phyloP scores from a whole-genome alignment of 2,888 invertebrate genomes.

The Elegia similella region DNA sequence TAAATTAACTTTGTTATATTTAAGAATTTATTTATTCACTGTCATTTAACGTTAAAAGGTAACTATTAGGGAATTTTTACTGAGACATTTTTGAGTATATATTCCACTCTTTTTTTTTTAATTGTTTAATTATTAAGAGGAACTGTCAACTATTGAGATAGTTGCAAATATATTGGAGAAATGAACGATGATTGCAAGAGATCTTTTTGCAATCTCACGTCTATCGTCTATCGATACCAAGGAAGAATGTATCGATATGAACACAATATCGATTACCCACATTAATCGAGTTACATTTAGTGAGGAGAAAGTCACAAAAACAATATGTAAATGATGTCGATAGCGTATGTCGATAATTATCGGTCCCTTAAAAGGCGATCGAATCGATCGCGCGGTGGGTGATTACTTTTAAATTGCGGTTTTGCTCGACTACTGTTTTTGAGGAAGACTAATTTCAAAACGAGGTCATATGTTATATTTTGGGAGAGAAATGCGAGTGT shows the following conservation, averaged over 20 bases:
- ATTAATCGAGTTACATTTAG: slow-evolving; percentile 29
- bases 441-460: slow-evolving; percentile 23
- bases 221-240: background rate
- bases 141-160: no score
- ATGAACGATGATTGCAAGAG: background rate
- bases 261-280: slow-evolving; percentile 27
- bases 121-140: no score
- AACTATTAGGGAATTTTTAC: no score
- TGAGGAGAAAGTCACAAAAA: slow-evolving; percentile 62
- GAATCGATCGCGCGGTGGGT: slow-evolving; percentile 57
- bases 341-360: slow-evolving; percentile 61
- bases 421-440: slow-evolving; percentile 52
- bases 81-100: no score
- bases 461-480: slow-evolving; percentile 4
- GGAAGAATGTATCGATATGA: slow-evolving; percentile 3
- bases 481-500: background rate
- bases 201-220: background rate
- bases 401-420: slow-evolving; percentile 74
- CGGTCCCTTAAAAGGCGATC: slow-evolving; percentile 67
- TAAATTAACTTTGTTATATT: no score
- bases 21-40: no score
- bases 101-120: no score
- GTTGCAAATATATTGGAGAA: background rate
- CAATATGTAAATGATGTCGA: slow-evolving; percentile 58
- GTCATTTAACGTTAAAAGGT: no score